Evolutionary conservation across 1,140 invertebrate genomes (phyloP), one percentile per base, ranked within the genome.

Genomic region (Cryptotermes secundus): DNA sequence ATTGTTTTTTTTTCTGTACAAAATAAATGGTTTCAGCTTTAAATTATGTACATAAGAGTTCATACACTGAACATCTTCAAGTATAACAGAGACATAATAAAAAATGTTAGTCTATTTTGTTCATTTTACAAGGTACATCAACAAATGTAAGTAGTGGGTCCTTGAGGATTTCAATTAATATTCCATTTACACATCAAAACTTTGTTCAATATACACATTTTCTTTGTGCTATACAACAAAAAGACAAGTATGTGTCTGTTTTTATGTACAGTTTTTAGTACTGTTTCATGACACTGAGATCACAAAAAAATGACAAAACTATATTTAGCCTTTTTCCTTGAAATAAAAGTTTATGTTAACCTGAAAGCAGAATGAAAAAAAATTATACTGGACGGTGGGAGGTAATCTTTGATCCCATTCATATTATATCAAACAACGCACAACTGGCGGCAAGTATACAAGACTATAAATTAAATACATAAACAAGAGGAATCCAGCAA

Each of bases 341-440:
- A 49, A 49, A 49, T 31, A n/a, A n/a, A 72, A 72, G 59, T 72
- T 72, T 72, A 49, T 31, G 59, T 72, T 72, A 31, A 31, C 31
- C 16, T 72, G 26, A 72, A 72, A 72, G 4, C 2, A 7, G 7
- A 72, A 72, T 10, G 59, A 31, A 72, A 4, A 22, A 72, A 72
- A 72, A 72, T 72, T n/a, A 72, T n/a, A 72, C 19, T 72, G 59
- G 59, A 72, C 59, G 59, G 59, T 72, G 59, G 59, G 59, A n/a
- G 6, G n/a, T n/a, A n/a, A 31, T 72, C n/a, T 72, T 72, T 72
- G n/a, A 26, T 72, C 59, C 59, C 59, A 72, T 72, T n/a, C 7
- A 72, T 72, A 31, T 31, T 72, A 1, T n/a, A 72, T 31, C 59
- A 72, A 72, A 65, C 19, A 26, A 3, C 31, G 59, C 59, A 26